These are phyloP conservation scores for Pseudorhiza aurosa DNA, from an alignment of 30 jellyfish, hydroid and myxozoan genomes.

Conservation along the genomic window DNA sequence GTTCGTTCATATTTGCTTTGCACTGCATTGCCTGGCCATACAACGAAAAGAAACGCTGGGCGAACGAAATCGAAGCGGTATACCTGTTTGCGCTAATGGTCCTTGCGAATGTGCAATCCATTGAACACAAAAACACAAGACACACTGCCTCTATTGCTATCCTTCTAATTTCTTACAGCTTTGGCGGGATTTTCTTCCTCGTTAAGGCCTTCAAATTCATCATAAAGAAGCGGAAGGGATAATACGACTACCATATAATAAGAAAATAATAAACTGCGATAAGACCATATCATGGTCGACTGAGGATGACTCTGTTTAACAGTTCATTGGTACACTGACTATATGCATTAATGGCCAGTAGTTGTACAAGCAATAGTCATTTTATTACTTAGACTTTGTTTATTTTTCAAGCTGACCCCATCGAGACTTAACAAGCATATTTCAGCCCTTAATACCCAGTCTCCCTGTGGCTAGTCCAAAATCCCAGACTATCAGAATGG, in stretches of 20 bases:
- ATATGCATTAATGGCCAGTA: too few relatives aligned
- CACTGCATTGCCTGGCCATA: slow-evolving; percentile 66
- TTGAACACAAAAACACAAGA: slow-evolving; percentile 8
- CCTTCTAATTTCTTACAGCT: slow-evolving; percentile 10
- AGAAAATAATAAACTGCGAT: too few relatives aligned
- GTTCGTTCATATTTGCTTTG: slow-evolving; percentile 35
- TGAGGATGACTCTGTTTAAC: too few relatives aligned
- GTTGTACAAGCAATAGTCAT: too few relatives aligned
- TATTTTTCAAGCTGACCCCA: too few relatives aligned
- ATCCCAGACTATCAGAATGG: too few relatives aligned
- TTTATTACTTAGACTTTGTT: too few relatives aligned
- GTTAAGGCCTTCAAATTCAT: slow-evolving; percentile 15
- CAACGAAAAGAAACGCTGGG: slow-evolving; percentile 25
- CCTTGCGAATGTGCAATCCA: slow-evolving; percentile 46
- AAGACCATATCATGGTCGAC: too few relatives aligned
- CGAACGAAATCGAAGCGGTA: slow-evolving; percentile 51
- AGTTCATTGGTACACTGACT: too few relatives aligned
- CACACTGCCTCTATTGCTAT: slow-evolving; percentile 37
- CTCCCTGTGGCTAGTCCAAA: too few relatives aligned
- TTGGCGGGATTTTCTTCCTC: slow-evolving; percentile 25
- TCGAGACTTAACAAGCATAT: too few relatives aligned
- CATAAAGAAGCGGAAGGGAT: background rate
- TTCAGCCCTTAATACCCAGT: too few relatives aligned
- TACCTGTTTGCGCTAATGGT: slow-evolving; percentile 53
- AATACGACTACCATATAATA: background rate